Evolutionary conservation across 2,113 vertebrate genomes (phyloP).

Genomic region (Ameiurus melas): DNA sequence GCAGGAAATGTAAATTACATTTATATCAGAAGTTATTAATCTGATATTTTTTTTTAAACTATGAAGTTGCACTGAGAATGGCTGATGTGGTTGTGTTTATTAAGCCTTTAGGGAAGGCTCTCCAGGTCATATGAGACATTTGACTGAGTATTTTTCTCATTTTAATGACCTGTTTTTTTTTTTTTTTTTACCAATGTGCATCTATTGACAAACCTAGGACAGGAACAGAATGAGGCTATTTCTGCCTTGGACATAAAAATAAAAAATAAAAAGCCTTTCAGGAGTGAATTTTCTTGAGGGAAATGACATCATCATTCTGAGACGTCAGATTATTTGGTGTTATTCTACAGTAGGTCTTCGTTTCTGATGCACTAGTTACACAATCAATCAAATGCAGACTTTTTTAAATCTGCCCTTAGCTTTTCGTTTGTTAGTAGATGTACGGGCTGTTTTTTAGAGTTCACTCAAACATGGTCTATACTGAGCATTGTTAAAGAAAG

Average conservation of each 20-base stretch:
- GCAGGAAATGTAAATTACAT: background rate
- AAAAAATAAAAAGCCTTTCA: conserved; percentile 11
- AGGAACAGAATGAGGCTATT: conserved; percentile 42
- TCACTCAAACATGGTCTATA: background rate
- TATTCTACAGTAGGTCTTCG: conserved; percentile 10
- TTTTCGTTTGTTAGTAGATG: conserved; percentile 11
- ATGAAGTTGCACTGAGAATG: background rate
- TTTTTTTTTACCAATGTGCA: background rate
- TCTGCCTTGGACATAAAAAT: conserved; percentile 45
- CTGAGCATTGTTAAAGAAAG: background rate
- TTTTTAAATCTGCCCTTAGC: conserved; percentile 3
- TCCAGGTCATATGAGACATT: conserved; percentile 12
- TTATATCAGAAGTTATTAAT: background rate
- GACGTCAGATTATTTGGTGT: conserved; percentile 10
- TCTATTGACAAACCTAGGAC: conserved; percentile 42
- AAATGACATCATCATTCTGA: conserved; percentile 39
- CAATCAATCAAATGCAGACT: conserved; percentile 26
- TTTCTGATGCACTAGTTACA: conserved; percentile 28
- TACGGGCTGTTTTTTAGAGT: background rate
- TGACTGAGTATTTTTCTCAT: conserved; percentile 31
- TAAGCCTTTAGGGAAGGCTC: background rate
- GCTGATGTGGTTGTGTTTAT: conserved; percentile 14
- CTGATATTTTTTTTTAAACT: background rate
- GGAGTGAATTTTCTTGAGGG: conserved; percentile 1
- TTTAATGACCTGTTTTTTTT: conserved; percentile 41